These are phyloP conservation scores for Drosophila anceps DNA, from an alignment of 2,888 invertebrate genomes.

Conservation along the genomic window DNA sequence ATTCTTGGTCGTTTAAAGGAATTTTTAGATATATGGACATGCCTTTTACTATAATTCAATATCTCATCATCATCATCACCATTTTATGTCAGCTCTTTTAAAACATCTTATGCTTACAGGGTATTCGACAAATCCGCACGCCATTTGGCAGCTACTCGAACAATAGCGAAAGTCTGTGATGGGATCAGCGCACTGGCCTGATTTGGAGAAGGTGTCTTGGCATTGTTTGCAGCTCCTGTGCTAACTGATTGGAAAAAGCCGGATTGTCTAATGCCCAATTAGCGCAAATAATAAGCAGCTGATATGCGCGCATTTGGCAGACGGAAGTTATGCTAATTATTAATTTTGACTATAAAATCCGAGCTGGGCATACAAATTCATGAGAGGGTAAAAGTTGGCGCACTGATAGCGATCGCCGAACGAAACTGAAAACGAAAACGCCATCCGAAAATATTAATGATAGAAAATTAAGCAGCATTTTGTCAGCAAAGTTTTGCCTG, in stretches of 20 bases:
- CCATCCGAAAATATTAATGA: slow-evolving; percentile 75
- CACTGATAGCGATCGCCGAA: slow-evolving; percentile 56
- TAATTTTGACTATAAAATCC: slow-evolving; percentile 55
- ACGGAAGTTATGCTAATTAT: slow-evolving; percentile 77
- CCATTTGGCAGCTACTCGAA: slow-evolving; percentile 40
- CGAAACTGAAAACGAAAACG: slow-evolving; percentile 53
- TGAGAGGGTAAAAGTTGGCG: slow-evolving; percentile 41
- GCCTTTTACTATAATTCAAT: not conserved
- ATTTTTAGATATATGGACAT: not conserved
- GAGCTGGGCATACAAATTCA: slow-evolving; percentile 1
- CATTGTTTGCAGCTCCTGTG: slow-evolving; percentile 27
- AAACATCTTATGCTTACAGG: slow-evolving; percentile 1
- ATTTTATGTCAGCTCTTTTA: not conserved
- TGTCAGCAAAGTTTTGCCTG: slow-evolving; percentile 54
- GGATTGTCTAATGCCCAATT: slow-evolving; percentile 61
- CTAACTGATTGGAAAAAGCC: slow-evolving; percentile 19
- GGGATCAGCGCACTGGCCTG: slow-evolving; percentile 3
- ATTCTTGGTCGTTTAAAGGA: not conserved
- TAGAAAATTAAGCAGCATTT: slow-evolving; percentile 74
- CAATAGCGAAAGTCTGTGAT: slow-evolving; percentile 55
- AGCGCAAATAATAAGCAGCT: slow-evolving; percentile 58
- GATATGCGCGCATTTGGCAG: slow-evolving; percentile 50
- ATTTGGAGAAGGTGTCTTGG: slow-evolving; percentile 3
- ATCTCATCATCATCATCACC: not conserved
- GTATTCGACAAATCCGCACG: slow-evolving; percentile 23